Percentiles rank a stretch among this genome's conserved stretches.
Conservation (phyloP, 2,113 vertebrate genomes). For the Sinocyclocheilus rhinocerous region DNA sequence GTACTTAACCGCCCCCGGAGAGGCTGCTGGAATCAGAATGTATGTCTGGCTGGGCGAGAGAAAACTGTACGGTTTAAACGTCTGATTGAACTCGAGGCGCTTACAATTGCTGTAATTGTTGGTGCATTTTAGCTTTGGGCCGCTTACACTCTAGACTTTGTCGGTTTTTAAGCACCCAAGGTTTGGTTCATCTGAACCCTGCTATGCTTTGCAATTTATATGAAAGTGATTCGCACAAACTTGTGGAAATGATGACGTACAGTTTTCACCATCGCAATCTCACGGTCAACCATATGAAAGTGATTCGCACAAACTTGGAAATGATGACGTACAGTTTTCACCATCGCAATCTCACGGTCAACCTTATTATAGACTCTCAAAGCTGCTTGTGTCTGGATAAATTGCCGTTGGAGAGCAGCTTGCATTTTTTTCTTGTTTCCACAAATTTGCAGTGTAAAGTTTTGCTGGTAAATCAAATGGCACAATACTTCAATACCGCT, state of each 20-base stretch:
- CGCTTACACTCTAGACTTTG: not conserved
- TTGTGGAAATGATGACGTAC: not conserved
- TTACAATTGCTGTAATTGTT: not conserved
- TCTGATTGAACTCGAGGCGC: not conserved
- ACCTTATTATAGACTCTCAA: not conserved
- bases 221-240: not conserved
- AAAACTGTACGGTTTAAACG: slow-evolving; percentile 28
- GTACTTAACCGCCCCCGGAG: slow-evolving; percentile 54
- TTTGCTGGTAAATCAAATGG: not conserved
- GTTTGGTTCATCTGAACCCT: not conserved
- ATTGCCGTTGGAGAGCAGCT: not conserved
- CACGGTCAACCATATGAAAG: not conserved
- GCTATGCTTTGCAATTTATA: not conserved
- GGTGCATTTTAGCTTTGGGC: not conserved
- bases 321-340: not conserved
- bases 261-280: not conserved
- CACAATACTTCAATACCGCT: not conserved
- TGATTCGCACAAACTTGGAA: not conserved
- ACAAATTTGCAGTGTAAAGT: not conserved
- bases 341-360: not conserved
- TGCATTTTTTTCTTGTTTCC: not conserved
- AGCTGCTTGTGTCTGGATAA: not conserved
- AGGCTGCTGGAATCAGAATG: slow-evolving; percentile 53
- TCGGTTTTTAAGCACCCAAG: not conserved
- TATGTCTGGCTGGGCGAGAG: slow-evolving; percentile 50